Conservation (phyloP, 92 coral and sea anemone species). For the Parazoanthus atlanticus region DNA sequence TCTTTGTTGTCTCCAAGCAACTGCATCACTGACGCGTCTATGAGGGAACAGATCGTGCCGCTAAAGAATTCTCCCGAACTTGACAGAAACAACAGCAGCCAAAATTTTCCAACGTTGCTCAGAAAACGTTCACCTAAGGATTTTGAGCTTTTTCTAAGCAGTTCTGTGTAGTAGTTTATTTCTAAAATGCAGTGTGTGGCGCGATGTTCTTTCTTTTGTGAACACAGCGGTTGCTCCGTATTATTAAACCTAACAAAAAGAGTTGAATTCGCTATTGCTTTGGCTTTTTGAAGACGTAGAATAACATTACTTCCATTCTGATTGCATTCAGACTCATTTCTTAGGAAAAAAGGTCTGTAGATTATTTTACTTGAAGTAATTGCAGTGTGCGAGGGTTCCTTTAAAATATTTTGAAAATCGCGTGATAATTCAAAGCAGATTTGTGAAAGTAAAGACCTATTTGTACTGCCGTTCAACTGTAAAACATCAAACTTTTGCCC, state of each 20-base stretch:
- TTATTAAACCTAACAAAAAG: neutral
- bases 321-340: neutral
- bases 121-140: neutral
- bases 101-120: neutral
- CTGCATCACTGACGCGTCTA: neutral
- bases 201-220: neutral
- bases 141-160: neutral
- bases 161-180: neutral
- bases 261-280: neutral
- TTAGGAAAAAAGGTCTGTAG: neutral
- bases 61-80: neutral
- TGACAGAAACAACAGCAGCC: conserved; percentile 3
- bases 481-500: neutral
- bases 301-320: neutral
- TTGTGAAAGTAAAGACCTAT: neutral
- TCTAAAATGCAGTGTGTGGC: neutral
- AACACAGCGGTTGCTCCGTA: neutral
- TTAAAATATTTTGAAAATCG: neutral
- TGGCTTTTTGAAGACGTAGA: neutral
- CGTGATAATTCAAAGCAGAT: neutral
- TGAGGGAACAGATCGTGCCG: neutral
- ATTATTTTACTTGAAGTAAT: neutral
- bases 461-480: neutral
- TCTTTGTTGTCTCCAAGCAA: neutral
- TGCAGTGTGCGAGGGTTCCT: neutral